A percentile compares a stretch with the other conserved stretches of the same genome.
phyloP scores from a whole-genome alignment of 2,888 invertebrate genomes.

The Silvanus unidentatus region DNA sequence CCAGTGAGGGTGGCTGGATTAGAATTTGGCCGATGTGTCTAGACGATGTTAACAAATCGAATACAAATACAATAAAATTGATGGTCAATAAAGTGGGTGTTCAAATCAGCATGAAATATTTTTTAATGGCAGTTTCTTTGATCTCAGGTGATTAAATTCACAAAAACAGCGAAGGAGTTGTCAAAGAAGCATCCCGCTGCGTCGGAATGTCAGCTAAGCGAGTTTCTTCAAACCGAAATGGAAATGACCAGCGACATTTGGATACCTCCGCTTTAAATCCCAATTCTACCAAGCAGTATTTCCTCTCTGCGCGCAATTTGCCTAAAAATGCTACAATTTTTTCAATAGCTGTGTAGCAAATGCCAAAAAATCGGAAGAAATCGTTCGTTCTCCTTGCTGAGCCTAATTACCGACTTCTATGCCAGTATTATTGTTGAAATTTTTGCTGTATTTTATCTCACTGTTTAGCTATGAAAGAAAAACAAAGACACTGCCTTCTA shows the following conservation, averaged over 20 bases:
- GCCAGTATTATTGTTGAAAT: too few relatives aligned
- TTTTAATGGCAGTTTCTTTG: background rate
- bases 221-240: conserved; percentile 45
- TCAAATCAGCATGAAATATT: background rate
- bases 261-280: conserved; percentile 51
- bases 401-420: too few relatives aligned
- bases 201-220: conserved; percentile 49
- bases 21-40: conserved; percentile 61
- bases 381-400: too few relatives aligned
- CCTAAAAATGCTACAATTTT: background rate
- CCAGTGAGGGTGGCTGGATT: conserved; percentile 69
- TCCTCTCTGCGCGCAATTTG: too few relatives aligned
- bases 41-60: conserved; percentile 20
- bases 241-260: conserved; percentile 49
- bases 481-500: too few relatives aligned
- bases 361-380: too few relatives aligned
- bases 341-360: background rate
- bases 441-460: too few relatives aligned
- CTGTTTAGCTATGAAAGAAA: too few relatives aligned
- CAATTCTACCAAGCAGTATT: background rate
- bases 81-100: conserved; percentile 40
- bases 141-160: conserved; percentile 43
- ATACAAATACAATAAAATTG: conserved; percentile 26
- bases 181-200: conserved; percentile 46
- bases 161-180: conserved; percentile 49